Evolutionary conservation across 1,140 invertebrate species (phyloP).

Genomic region (Drosophila sp.): DNA sequence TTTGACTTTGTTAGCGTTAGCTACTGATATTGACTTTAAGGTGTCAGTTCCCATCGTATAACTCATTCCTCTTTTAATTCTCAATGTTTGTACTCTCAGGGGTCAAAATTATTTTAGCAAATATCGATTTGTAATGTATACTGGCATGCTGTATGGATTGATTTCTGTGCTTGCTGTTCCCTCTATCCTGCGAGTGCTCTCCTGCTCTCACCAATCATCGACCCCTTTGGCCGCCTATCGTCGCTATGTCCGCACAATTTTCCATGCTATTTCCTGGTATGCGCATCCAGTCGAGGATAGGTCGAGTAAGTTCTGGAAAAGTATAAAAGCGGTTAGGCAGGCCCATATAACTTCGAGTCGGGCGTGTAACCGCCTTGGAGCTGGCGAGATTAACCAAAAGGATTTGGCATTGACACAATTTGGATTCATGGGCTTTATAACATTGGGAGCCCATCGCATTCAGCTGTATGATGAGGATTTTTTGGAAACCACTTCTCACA

Average conservation of each 20-base stretch:
- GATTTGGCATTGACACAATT: slow-evolving; percentile 94
- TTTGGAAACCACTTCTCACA: slow-evolving; percentile 90
- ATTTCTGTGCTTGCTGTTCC: slow-evolving; percentile 86
- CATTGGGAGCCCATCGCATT: slow-evolving; percentile 87
- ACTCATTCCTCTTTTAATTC: background rate
- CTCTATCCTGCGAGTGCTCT: slow-evolving; percentile 86
- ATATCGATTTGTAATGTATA: slow-evolving; percentile 85
- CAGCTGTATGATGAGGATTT: slow-evolving; percentile 87
- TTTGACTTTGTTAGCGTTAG: background rate
- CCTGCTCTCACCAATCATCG: slow-evolving; percentile 87
- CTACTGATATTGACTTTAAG: background rate
- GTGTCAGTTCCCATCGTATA: no score
- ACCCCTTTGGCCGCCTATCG: slow-evolving; percentile 87
- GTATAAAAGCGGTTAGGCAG: slow-evolving; percentile 86
- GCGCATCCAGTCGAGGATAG: slow-evolving; percentile 83
- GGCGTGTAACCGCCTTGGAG: slow-evolving; percentile 82
- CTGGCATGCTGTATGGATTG: slow-evolving; percentile 86
- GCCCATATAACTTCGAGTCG: slow-evolving; percentile 87
- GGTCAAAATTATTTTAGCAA: slow-evolving; percentile 87
- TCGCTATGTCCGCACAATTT: slow-evolving; percentile 89
- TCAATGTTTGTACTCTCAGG: slow-evolving; percentile 73
- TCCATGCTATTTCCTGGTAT: slow-evolving; percentile 90
- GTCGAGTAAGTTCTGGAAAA: slow-evolving; percentile 84
- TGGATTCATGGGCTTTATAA: slow-evolving; percentile 91
- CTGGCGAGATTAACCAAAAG: slow-evolving; percentile 86